Conservation (phyloP, 2,888 invertebrate species). For the Melangyna quadrimaculata region DNA sequence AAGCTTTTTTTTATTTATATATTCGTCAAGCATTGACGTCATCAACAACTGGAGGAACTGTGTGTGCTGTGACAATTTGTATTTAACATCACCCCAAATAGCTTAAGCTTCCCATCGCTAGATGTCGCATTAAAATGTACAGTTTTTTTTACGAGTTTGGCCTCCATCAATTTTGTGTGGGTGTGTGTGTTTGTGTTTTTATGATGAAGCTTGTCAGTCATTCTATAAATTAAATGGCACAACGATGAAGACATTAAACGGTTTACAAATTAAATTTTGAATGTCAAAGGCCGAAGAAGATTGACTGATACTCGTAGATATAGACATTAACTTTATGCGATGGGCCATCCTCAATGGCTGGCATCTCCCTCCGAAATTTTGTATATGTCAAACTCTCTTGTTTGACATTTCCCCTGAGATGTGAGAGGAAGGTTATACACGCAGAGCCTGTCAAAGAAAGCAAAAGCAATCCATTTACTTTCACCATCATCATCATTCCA, state of each 20-base stretch:
- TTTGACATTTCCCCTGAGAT: neutral
- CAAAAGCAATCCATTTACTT: neutral
- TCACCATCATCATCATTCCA: neutral
- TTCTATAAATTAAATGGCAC: slow-evolving; percentile 11
- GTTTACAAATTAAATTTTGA: slow-evolving; percentile 6
- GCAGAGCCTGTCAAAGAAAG: neutral
- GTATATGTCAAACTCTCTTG: neutral
- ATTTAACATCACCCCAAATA: neutral
- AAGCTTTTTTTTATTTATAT: too few relatives aligned
- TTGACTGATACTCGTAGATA: neutral
- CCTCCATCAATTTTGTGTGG: neutral
- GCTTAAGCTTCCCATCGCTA: slow-evolving; percentile 1
- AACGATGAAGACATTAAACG: slow-evolving; percentile 9
- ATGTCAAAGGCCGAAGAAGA: slow-evolving; percentile 18
- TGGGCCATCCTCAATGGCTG: neutral
- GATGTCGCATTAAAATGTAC: slow-evolving; percentile 11
- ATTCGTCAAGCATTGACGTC: slow-evolving; percentile 17
- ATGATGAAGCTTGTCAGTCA: slow-evolving; percentile 13
- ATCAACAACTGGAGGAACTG: neutral
- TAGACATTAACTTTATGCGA: neutral
- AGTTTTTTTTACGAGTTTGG: neutral
- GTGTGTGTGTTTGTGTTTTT: neutral
- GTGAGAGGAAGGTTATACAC: neutral
- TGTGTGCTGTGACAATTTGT: neutral
- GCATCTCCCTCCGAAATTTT: neutral